These are phyloP conservation scores for Pteronotus mesoamericanus DNA, from an alignment of 2,797 vertebrate genomes.

Conservation along the genomic window DNA sequence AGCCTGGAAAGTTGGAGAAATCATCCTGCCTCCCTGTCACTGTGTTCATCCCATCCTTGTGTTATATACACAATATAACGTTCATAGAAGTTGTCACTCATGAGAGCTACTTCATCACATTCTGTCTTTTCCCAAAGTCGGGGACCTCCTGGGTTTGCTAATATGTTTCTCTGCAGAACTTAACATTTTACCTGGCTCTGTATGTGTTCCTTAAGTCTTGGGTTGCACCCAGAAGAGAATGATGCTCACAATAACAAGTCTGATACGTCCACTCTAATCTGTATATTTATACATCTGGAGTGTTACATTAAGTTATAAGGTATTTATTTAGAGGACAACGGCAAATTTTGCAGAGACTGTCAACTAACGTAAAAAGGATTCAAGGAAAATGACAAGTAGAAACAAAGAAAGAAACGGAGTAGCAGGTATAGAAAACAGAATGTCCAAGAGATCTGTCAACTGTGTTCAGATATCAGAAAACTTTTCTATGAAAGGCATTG, in stretches of 20 bases:
- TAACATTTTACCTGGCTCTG: neutral
- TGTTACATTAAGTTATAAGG: neutral
- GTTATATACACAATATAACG: neutral
- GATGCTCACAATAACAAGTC: neutral
- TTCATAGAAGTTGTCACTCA: neutral
- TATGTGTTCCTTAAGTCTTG: neutral
- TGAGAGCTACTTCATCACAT: neutral
- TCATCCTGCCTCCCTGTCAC: neutral
- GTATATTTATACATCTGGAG: neutral
- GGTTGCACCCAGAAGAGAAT: neutral
- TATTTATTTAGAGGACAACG: neutral
- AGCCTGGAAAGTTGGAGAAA: neutral
- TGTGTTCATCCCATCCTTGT: neutral
- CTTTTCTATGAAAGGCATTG: neutral
- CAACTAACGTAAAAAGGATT: neutral
- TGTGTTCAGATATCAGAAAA: neutral
- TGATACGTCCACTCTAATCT: neutral
- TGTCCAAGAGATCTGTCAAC: neutral
- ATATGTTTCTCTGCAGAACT: neutral
- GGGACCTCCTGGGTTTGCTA: neutral
- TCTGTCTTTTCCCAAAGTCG: neutral
- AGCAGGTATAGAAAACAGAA: neutral
- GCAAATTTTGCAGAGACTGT: neutral
- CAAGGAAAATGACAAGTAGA: neutral
- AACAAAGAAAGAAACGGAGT: neutral